Conservation (phyloP, 1,140 invertebrate species). For the Panulirus ornatus region DNA sequence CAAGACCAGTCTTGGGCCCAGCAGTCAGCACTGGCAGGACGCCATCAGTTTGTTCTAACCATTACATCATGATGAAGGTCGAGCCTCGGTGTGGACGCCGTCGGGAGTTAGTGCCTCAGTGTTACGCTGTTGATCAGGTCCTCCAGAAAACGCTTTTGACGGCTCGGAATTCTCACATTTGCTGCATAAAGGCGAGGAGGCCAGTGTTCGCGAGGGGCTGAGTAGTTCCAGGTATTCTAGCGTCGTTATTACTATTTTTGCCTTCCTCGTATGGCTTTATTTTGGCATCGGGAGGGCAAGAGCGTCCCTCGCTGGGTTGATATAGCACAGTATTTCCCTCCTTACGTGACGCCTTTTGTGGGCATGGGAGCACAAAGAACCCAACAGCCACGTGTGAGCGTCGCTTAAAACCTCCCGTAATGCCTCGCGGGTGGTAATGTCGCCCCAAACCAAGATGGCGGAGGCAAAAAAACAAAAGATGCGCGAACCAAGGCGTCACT, state of each 20-base stretch:
- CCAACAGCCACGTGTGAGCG: slow-evolving; percentile 30
- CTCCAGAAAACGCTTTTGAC: no score
- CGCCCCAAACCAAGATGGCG: slow-evolving; percentile 50
- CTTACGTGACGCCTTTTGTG: slow-evolving; percentile 1
- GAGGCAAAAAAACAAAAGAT: slow-evolving; percentile 42
- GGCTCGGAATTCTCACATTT: no score
- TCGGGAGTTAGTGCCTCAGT: no score
- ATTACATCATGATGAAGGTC: no score
- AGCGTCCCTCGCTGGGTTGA: background rate
- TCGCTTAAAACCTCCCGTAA: slow-evolving; percentile 24
- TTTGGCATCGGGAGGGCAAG: background rate
- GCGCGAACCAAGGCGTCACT: slow-evolving; percentile 31
- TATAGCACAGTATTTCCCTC: background rate
- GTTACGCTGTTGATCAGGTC: no score
- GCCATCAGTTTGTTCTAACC: no score
- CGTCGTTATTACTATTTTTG: slow-evolving; percentile 51
- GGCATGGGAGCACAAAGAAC: slow-evolving; percentile 19
- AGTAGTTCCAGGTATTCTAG: background rate
- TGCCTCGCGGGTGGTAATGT: slow-evolving; percentile 41
- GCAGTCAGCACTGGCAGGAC: no score
- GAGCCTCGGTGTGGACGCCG: no score
- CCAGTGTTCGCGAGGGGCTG: background rate
- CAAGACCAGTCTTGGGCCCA: no score
- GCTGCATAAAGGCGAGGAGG: no score
- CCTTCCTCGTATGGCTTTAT: background rate